These are phyloP conservation scores for Brevimyrus niger DNA, from an alignment of 2,113 vertebrate species.

Conservation along the genomic window DNA sequence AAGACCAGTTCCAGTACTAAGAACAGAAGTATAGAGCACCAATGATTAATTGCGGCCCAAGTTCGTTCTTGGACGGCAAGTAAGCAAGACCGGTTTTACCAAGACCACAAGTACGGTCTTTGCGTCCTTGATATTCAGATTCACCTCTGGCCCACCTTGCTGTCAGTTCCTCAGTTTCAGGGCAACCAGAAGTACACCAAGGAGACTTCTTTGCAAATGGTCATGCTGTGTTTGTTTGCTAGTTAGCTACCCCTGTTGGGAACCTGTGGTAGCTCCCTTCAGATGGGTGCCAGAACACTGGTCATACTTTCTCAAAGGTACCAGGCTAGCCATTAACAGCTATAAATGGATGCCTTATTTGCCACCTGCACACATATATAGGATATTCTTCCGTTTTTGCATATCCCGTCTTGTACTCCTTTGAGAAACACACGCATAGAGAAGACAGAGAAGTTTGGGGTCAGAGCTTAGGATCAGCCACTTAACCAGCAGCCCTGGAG, in stretches of 20 bases:
- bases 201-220: not conserved
- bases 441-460: not conserved
- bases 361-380: not conserved
- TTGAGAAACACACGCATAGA: not conserved
- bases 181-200: not conserved
- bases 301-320: not conserved
- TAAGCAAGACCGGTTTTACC: too few species aligned
- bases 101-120: too few species aligned
- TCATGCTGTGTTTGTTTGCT: not conserved
- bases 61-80: too few species aligned
- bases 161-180: too few species aligned
- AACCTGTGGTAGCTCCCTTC: not conserved
- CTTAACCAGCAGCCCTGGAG: not conserved
- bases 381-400: not conserved
- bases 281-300: not conserved
- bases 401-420: not conserved
- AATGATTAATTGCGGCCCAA: too few species aligned
- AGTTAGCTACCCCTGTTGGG: not conserved
- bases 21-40: too few species aligned
- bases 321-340: too few species aligned
- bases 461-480: not conserved
- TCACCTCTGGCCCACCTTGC: too few species aligned
- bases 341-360: not conserved
- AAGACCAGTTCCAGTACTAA: too few species aligned
- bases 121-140: too few species aligned